Conservation (phyloP, 2,113 vertebrate genomes). For the Oncorhynchus masou region DNA sequence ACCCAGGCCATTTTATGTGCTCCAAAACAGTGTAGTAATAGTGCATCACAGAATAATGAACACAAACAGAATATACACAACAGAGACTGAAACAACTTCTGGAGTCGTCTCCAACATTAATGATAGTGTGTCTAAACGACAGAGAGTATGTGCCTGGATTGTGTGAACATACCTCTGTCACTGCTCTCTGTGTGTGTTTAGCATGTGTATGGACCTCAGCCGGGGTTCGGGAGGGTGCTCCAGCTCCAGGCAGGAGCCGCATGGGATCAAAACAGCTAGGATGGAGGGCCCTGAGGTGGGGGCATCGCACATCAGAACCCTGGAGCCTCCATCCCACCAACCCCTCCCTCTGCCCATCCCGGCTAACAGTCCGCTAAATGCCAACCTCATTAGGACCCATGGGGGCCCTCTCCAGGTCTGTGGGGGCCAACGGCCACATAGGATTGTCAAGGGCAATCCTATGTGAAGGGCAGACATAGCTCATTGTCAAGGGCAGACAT, state of each 20-base stretch:
- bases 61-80: not conserved
- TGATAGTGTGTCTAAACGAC: not conserved
- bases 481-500: constrained; percentile 20
- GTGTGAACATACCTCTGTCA: not conserved
- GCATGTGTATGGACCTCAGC: constrained; percentile 33
- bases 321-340: not conserved
- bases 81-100: not conserved
- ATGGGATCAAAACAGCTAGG: constrained; percentile 10
- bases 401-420: not conserved
- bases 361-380: constrained; percentile 44
- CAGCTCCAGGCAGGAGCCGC: not conserved
- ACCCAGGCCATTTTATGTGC: no score
- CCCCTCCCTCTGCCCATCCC: constrained; percentile 17
- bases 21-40: no score
- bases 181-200: constrained; percentile 27
- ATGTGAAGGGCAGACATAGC: not conserved
- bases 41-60: no score
- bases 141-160: constrained; percentile 22
- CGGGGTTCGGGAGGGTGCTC: constrained; percentile 8
- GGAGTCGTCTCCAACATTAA: not conserved
- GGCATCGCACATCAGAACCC: constrained; percentile 3
- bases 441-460: constrained; percentile 10
- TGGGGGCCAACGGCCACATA: constrained; percentile 33
- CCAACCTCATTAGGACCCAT: constrained; percentile 18
- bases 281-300: constrained; percentile 14